These are phyloP conservation scores for Marasmarcha lunaedactyla DNA, from an alignment of 2,888 invertebrate species.

Conservation along the genomic window DNA sequence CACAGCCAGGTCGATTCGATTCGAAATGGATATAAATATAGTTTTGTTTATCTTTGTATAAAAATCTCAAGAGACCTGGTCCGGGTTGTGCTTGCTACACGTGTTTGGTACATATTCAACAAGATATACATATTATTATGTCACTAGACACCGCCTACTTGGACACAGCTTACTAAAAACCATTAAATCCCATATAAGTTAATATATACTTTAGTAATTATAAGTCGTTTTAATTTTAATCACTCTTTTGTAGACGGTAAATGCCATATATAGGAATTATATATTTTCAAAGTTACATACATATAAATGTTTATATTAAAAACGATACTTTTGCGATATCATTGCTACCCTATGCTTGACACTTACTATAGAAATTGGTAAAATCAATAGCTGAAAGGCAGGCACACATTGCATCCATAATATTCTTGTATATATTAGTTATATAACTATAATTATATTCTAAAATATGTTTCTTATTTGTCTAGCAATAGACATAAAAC, in stretches of 20 bases:
- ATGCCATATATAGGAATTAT: conserved; percentile 66
- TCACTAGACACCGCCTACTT: no score
- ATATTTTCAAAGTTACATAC: conserved; percentile 48
- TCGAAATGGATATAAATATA: background rate
- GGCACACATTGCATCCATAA: conserved; percentile 26
- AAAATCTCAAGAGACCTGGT: conserved; percentile 29
- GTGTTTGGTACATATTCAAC: no score
- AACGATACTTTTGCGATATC: conserved; percentile 29
- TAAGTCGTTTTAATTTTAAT: conserved; percentile 18
- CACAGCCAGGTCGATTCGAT: no score
- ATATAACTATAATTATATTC: conserved; percentile 2
- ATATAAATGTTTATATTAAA: conserved; percentile 24
- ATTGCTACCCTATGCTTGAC: conserved; percentile 24
- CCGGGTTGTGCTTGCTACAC: conserved; percentile 25
- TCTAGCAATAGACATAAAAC: conserved; percentile 33
- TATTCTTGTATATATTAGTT: conserved; percentile 5
- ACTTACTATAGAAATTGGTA: conserved; percentile 37
- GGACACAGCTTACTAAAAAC: no score
- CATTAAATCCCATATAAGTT: background rate
- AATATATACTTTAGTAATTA: background rate
- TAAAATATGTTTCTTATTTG: background rate
- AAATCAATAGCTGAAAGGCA: conserved; percentile 40
- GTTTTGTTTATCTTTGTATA: conserved; percentile 3
- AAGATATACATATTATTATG: background rate
- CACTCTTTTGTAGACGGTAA: conserved; percentile 64